These are phyloP conservation scores for Rhabdomys pumilio DNA, from an alignment of 2,797 vertebrate genomes.

Conservation along the genomic window DNA sequence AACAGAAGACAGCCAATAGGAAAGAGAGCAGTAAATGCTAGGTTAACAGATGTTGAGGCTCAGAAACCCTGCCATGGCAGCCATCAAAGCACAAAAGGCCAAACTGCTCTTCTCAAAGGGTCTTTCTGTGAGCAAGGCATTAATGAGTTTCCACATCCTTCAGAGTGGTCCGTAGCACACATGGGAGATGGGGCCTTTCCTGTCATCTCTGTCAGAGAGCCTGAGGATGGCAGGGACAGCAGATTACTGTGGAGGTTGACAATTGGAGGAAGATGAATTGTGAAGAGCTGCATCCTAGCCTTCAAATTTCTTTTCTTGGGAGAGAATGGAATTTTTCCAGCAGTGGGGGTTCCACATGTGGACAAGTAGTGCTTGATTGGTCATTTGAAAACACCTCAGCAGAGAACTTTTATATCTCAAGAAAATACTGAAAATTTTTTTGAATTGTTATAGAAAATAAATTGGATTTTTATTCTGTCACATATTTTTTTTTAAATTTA, in stretches of 20 bases:
- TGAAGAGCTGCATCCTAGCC: conserved; percentile 87
- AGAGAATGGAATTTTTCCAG: conserved; percentile 81
- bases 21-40: conserved; percentile 27
- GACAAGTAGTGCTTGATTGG: conserved; percentile 80
- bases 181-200: conserved; percentile 94
- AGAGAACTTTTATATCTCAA: conserved; percentile 88
- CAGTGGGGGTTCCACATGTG: conserved; percentile 83
- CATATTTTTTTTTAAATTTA: conserved; percentile 62
- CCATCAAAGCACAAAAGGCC: neutral
- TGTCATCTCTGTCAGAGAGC: conserved; percentile 92
- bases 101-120: neutral
- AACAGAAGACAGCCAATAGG: conserved; percentile 22
- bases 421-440: conserved; percentile 91
- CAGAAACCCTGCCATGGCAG: conserved; percentile 8
- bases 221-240: conserved; percentile 97
- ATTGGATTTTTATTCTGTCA: conserved; percentile 88
- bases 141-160: conserved; percentile 89
- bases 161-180: conserved; percentile 96
- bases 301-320: conserved; percentile 83
- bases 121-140: neutral
- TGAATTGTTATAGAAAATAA: conserved; percentile 90
- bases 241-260: conserved; percentile 97
- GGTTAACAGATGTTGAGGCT: neutral
- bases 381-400: conserved; percentile 84
- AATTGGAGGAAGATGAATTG: conserved; percentile 95